phyloP scores from a whole-genome alignment of 2,888 invertebrate species.

The Drepanosiphum platanoidis region DNA sequence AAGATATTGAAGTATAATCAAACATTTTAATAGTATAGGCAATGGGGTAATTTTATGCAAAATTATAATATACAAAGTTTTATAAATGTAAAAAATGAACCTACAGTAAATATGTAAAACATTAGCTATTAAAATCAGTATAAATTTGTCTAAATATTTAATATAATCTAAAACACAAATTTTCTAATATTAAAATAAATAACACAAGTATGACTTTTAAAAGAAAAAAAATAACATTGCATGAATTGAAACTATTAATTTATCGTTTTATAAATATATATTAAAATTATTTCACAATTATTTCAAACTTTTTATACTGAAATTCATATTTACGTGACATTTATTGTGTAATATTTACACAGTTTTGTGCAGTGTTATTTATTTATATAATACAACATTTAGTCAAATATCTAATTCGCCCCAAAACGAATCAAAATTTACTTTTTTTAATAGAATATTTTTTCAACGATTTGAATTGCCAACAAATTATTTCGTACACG shows the following conservation, averaged over 20 bases:
- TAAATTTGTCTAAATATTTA: background rate
- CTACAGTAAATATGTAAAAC: background rate
- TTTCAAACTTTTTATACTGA: background rate
- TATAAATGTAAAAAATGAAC: background rate
- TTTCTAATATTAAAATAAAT: background rate
- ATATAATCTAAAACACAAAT: background rate
- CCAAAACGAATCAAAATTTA: conserved; percentile 15
- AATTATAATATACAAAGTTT: background rate
- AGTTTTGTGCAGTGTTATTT: background rate
- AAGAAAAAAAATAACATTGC: background rate
- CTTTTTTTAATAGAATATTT: conserved; percentile 37
- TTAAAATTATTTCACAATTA: background rate
- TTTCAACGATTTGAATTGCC: conserved; percentile 52
- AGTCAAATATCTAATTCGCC: background rate
- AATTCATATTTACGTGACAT: no score
- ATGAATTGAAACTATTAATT: background rate
- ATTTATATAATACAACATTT: background rate
- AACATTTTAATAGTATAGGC: background rate
- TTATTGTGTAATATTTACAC: background rate
- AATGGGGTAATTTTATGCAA: background rate
- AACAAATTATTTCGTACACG: conserved; percentile 56
- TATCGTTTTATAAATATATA: background rate
- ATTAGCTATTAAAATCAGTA: background rate
- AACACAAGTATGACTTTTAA: background rate
- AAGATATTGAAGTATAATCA: background rate